Conservation (phyloP, 2,888 invertebrate species). For the Alcis repandata region DNA sequence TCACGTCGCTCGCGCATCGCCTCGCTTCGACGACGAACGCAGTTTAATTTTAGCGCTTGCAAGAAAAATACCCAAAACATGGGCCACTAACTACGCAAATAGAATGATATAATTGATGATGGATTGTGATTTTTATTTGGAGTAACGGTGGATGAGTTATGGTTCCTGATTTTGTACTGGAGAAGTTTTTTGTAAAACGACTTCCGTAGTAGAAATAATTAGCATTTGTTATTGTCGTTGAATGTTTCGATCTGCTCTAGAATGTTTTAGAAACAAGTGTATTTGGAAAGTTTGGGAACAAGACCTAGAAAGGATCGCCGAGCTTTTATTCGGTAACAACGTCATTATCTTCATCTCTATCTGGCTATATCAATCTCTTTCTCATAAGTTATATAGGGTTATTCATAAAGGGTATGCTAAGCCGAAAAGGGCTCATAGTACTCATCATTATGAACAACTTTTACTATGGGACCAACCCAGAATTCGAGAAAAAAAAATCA, state of each 20-base stretch:
- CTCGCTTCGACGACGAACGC: conserved; percentile 74
- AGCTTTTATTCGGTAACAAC: no score
- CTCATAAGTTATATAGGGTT: no score
- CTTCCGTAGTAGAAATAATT: conserved; percentile 7
- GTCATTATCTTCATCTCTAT: no score
- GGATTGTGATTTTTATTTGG: conserved; percentile 40
- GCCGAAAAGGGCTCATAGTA: no score
- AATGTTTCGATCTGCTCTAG: background rate
- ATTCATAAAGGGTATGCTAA: no score
- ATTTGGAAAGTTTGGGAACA: no score
- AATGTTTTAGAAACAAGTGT: no score
- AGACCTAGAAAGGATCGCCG: background rate
- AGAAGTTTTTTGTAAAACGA: background rate
- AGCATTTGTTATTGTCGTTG: background rate
- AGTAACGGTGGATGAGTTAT: conserved; percentile 30
- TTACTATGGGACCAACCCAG: no score
- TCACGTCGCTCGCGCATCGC: conserved; percentile 76
- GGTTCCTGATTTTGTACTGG: conserved; percentile 21
- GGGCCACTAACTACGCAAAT: conserved; percentile 41
- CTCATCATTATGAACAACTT: no score
- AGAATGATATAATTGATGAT: conserved; percentile 52
- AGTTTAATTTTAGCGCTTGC: conserved; percentile 71
- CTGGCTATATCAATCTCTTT: no score
- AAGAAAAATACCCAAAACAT: conserved; percentile 59
- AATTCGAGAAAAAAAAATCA: no score